These are phyloP conservation scores for Phalanger gymnotis DNA, from an alignment of 2,797 vertebrate species.

Conservation along the genomic window DNA sequence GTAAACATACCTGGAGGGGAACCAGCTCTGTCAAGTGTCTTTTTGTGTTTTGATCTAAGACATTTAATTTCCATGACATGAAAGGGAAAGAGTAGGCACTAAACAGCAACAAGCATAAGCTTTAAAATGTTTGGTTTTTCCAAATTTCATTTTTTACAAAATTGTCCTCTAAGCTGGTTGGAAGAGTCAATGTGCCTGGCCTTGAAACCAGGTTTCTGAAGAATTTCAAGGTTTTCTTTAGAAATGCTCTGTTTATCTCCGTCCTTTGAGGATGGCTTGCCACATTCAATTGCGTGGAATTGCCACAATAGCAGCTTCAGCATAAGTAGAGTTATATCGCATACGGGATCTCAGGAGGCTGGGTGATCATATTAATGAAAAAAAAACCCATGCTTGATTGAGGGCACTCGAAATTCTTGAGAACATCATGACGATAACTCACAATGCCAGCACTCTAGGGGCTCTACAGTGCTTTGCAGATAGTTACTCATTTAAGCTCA, in stretches of 20 bases:
- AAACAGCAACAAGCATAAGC: slow-evolving; percentile 7
- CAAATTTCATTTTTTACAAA: slow-evolving; percentile 49
- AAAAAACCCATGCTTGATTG: slow-evolving; percentile 60
- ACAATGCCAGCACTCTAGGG: background rate
- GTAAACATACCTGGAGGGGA: slow-evolving; percentile 32
- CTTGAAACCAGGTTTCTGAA: slow-evolving; percentile 37
- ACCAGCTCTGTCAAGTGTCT: slow-evolving; percentile 11
- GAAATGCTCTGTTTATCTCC: slow-evolving; percentile 40
- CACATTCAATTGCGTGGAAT: slow-evolving; percentile 33
- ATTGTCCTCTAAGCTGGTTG: background rate
- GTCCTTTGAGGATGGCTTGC: slow-evolving; percentile 50
- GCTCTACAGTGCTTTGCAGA: background rate
- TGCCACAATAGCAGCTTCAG: slow-evolving; percentile 51
- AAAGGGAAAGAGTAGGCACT: slow-evolving; percentile 46
- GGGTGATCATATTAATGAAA: slow-evolving; percentile 67
- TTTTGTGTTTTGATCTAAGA: slow-evolving; percentile 47
- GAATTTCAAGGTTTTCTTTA: slow-evolving; percentile 30
- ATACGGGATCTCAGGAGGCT: slow-evolving; percentile 58
- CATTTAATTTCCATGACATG: background rate
- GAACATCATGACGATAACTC: slow-evolving; percentile 54
- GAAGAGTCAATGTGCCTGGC: background rate
- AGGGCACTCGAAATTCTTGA: slow-evolving; percentile 70
- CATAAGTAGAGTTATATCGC: slow-evolving; percentile 54
- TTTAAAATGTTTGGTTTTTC: slow-evolving; percentile 55
- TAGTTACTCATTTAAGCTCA: background rate